A percentile compares a stretch with the other conserved stretches of the same genome.
Conservation (phyloP, 2,113 vertebrate genomes). For the Gymnocephalus cernua region DNA sequence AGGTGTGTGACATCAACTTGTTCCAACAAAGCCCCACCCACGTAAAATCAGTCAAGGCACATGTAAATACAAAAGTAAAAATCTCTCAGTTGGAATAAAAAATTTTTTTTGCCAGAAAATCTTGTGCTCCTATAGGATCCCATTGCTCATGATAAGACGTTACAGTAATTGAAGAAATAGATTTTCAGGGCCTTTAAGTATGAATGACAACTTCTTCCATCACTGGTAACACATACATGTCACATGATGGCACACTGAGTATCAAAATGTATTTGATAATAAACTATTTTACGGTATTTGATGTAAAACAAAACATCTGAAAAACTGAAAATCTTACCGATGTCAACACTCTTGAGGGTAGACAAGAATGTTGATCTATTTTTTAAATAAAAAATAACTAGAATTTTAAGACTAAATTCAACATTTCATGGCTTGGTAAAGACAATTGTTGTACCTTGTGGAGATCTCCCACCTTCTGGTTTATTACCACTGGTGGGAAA, state of each 20-base stretch:
- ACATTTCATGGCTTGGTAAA: constrained; percentile 45
- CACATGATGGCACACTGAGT: background rate
- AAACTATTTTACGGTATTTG: background rate
- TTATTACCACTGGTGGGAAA: constrained; percentile 67
- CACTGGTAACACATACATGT: background rate
- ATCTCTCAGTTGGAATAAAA: background rate
- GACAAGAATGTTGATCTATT: constrained; percentile 11
- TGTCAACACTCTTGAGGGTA: constrained; percentile 3
- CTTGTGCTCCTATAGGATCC: background rate
- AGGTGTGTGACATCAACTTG: background rate
- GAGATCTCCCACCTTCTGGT: constrained; percentile 38
- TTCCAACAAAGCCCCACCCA: background rate
- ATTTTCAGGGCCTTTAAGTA: background rate
- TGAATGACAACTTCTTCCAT: background rate
- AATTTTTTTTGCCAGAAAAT: background rate
- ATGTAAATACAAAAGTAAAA: background rate
- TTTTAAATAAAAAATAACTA: constrained; percentile 6
- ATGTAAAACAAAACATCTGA: background rate
- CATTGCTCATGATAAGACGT: background rate
- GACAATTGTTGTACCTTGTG: constrained; percentile 10
- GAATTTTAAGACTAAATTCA: constrained; percentile 21
- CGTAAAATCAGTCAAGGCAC: background rate
- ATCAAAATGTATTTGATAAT: background rate
- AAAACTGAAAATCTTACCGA: background rate
- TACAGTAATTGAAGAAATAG: background rate